Evolutionary conservation across 1,140 invertebrate species (phyloP).

Genomic region (Leptopilina boulardi): DNA sequence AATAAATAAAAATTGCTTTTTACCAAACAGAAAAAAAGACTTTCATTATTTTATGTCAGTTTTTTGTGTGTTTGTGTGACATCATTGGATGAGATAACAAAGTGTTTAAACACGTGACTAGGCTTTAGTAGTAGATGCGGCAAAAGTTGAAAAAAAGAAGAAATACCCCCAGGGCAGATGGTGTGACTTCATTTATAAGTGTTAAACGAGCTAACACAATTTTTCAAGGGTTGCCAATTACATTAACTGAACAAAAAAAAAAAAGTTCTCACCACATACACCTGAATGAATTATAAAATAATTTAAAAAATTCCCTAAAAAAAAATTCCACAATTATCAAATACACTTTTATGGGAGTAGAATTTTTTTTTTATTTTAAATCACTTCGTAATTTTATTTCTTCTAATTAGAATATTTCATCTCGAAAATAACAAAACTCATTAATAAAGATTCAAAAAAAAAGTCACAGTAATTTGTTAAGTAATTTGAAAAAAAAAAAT

Average conservation of each 20-base stretch:
- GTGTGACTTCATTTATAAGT: slow-evolving; percentile 2
- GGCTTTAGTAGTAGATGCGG: slow-evolving; percentile 11
- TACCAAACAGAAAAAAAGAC: neutral
- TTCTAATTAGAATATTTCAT: too few species aligned
- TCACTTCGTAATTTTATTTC: too few species aligned
- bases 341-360: too few species aligned
- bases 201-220: neutral
- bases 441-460: too few species aligned
- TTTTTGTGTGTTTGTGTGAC: neutral
- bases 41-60: neutral
- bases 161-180: neutral
- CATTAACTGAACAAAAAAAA: neutral
- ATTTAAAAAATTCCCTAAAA: too few species aligned
- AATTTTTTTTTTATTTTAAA: too few species aligned
- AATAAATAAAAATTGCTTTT: too few species aligned
- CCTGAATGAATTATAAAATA: too few species aligned
- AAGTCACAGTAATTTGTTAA: neutral
- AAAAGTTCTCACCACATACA: too few species aligned
- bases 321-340: too few species aligned
- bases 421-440: too few species aligned
- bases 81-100: slow-evolving; percentile 25
- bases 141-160: neutral
- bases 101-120: slow-evolving; percentile 11
- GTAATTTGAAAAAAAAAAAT: neutral
- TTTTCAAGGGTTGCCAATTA: slow-evolving; percentile 7